phyloP scores from a whole-genome alignment of 2,888 invertebrate species.

The Lasius platythorax region DNA sequence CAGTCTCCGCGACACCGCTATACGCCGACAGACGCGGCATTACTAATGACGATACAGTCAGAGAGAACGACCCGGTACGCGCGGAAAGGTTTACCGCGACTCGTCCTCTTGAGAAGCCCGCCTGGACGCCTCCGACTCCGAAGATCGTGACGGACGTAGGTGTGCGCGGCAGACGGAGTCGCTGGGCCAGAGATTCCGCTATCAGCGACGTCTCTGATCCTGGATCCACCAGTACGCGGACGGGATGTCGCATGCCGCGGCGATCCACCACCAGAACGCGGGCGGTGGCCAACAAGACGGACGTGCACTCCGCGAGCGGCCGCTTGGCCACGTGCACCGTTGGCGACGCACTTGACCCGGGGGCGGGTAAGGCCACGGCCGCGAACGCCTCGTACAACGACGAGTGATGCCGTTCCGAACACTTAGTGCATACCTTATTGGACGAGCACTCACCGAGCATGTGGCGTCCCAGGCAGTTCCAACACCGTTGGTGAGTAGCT shows the following conservation, averaged over 20 bases:
- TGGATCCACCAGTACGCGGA: background rate
- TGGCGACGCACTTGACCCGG: too few relatives aligned
- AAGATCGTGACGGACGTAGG: background rate
- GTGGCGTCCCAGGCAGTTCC: too few relatives aligned
- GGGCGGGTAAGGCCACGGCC: too few relatives aligned
- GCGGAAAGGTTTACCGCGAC: rapidly evolving
- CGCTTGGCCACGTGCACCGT: too few relatives aligned
- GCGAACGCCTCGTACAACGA: too few relatives aligned
- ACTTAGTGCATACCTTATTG: too few relatives aligned
- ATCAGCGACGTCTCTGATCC: too few relatives aligned
- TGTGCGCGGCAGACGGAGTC: rapidly evolving
- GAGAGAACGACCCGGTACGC: rapidly evolving
- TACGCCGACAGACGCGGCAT: background rate
- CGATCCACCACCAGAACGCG: rapidly evolving
- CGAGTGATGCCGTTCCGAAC: too few relatives aligned
- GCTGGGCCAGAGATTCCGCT: rapidly evolving
- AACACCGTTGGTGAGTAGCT: background rate
- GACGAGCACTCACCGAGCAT: too few relatives aligned
- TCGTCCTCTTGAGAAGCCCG: rapidly evolving
- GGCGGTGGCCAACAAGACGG: background rate
- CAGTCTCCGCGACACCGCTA: rapidly evolving
- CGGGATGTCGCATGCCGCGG: rapidly evolving
- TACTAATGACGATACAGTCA: rapidly evolving
- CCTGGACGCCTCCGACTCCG: background rate
- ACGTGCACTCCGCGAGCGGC: too few relatives aligned